Base-by-base conservation (phyloP, 2,888 invertebrate species). In the Tenthredo mesomela region DNA sequence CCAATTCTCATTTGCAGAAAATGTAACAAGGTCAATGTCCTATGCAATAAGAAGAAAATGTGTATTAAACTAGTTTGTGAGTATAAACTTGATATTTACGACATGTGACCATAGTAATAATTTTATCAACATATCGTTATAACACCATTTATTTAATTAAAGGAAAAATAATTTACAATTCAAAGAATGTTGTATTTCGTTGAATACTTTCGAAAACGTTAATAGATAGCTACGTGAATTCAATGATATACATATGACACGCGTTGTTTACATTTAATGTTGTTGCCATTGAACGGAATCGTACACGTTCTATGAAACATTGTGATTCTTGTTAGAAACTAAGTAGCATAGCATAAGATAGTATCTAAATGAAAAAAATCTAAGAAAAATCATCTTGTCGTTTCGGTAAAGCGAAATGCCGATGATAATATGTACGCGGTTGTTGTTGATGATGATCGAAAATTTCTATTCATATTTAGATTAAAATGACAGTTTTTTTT, bases 1-100 rank as follows among this genome's bases (percentile, higher is more conserved):
- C 80, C 82, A 82, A 65, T 82, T 82, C 54, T 82, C n/a, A 82
- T 82, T 82, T 82, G 25, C 82, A 70, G 29, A 70, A 82, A 43
- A 67, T 54, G 29, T 47, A 82, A 70, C 67, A 82, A 82, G 82
- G 82, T 43, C 82, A 82, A 67, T 82, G 67, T 82, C 65, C 67
- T 37, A 40, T 18, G 70, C 47, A 50, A 82, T 50, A 70, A 82
- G 82, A 70, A 82, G 82, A 33, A 67, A 50, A 67, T 18, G 70
- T 15, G 21, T 9, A 61, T 61, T 61, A 61, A 37, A 61, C 80
- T 61, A 58, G 21, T 61, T 67, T 25, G 18, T 9, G 12, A 29
- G 18, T 50, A 82, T 29, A 50, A 65, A 29, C 65, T 47, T 47
- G 47, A 10, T 29, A 18, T 29, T 7, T 43, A 43, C 70, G 43